Evolutionary conservation across 2,888 invertebrate genomes (phyloP), one percentile per base, ranked within the genome.

Genomic region (Phasia obesa): DNA sequence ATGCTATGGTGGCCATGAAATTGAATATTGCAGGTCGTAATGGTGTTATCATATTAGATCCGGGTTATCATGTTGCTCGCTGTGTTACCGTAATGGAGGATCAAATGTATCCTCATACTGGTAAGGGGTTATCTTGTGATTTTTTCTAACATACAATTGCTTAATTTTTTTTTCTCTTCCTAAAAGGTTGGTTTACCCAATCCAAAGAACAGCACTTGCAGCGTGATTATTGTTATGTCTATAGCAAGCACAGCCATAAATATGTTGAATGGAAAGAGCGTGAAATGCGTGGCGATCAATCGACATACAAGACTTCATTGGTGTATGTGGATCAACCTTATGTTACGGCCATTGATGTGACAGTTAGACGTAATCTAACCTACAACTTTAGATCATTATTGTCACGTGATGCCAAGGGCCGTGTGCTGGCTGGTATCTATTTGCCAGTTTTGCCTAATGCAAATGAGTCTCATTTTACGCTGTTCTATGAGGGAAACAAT

Each of bases 31-130:
- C 93, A 62, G 96, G 95, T 35, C 93, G 97, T 47, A 91, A 92
- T 0, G 97, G 97, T 35, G 92, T 96, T 64, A 92, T 97, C 92
- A 93, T 98, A 23, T 94, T 97, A 49, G 98, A 98, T 92, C 97
- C 97, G 0, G 97, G 97, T 19, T 98, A 98, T 92, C 97, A 98
- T 91, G 95, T 97, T 81, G 95, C 96, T 51, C 93, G 97, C 82
- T 95, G 96, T 76, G 94, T 97, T 82, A 96, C 97, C 23, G 95
- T 97, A 67, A 98, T 97, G 97, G 93, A 93, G 44, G 97, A 98
- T 90, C 93, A 94, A 83, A 92, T 93, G 60, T 97, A 96, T 91
- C 98, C 97, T 15, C 97, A 98, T 88, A 97, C 97, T 81, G 91
- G 91, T 91, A 84, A 92, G 93, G 0, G 4, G 3, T 4, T 3